A percentile compares a stretch with the other conserved stretches of the same genome.
Evolutionary conservation across 2,113 vertebrate genomes (phyloP).

Genomic region (Lonchura striata): DNA sequence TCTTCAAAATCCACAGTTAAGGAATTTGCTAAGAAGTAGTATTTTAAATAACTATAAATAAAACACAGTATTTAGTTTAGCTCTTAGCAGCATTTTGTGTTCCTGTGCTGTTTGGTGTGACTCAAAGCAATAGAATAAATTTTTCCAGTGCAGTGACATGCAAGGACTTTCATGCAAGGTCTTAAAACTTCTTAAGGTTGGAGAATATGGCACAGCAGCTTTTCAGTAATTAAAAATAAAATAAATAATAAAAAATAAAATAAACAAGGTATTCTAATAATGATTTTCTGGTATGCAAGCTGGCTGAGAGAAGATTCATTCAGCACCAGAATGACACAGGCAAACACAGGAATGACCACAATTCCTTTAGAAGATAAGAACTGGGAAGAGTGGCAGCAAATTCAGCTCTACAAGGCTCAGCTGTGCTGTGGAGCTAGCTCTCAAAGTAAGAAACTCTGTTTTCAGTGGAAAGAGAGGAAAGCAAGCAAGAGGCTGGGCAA

Average conservation of each 20-base stretch:
- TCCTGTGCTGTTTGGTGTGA: neutral
- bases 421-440: neutral
- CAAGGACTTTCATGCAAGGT: neutral
- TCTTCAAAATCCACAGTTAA: neutral
- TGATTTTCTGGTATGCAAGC: neutral
- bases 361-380: neutral
- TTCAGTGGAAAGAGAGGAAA: neutral
- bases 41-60: neutral
- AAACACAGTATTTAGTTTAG: neutral
- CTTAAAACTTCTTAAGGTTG: neutral
- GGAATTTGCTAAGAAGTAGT: neutral
- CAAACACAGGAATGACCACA: fast-evolving
- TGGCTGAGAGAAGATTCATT: neutral
- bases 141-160: neutral
- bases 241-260: neutral
- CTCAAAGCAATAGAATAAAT: neutral
- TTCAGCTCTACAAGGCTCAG: neutral
- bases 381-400: neutral
- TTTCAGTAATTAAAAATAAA: neutral
- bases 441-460: neutral
- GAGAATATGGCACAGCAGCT: neutral
- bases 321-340: neutral
- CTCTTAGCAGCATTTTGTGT: neutral
- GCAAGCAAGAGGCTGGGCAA: neutral
- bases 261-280: neutral